Evolutionary conservation across 2,888 invertebrate species (phyloP).

Genomic region (Dicyrtoma fusca): DNA sequence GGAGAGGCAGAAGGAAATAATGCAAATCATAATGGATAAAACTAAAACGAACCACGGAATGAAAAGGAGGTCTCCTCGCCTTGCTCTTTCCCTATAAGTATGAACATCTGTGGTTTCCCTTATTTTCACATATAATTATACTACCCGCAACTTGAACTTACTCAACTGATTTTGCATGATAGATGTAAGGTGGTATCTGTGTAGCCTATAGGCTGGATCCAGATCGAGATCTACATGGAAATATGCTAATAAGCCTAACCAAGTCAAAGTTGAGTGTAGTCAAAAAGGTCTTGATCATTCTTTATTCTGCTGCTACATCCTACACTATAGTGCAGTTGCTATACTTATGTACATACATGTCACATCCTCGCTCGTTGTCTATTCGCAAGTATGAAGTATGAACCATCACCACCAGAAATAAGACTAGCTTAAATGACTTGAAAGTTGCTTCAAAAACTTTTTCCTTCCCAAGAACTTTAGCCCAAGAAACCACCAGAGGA

Average conservation of each 20-base stretch:
- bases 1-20: constrained; percentile 9
- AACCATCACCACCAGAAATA: constrained; percentile 9
- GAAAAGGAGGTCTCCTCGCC: neutral
- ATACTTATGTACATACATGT: neutral
- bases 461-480: neutral
- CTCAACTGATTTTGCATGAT: neutral
- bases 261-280: no score
- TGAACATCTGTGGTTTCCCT: neutral
- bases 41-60: no score
- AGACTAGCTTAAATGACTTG: constrained; percentile 18
- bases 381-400: no score
- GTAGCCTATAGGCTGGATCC: neutral
- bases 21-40: constrained; percentile 12
- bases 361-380: no score
- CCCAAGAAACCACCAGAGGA: neutral
- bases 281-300: constrained; percentile 23
- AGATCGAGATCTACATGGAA: no score
- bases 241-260: no score
- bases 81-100: neutral
- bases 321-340: no score
- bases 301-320: no score
- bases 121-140: neutral
- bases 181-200: neutral
- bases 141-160: no score
- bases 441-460: constrained; percentile 19